Conservation (phyloP, 2,797 vertebrate species). For the Siniperca scherzeri region DNA sequence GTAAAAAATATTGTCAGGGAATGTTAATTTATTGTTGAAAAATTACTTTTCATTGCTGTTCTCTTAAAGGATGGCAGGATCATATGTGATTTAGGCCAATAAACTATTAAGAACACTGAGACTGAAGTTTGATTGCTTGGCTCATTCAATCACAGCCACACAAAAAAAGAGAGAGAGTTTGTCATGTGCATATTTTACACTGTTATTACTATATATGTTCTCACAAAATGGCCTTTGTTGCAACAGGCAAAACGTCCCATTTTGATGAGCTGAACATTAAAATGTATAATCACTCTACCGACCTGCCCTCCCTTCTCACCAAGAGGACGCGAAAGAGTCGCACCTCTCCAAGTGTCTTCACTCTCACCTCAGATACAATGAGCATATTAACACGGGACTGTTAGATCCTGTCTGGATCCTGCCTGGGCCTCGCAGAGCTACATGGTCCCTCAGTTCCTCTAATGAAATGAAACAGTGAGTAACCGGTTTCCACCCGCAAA, state of each 20-base stretch:
- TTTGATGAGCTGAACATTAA: background rate
- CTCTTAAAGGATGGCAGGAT: background rate
- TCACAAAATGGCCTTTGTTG: background rate
- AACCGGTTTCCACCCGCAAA: background rate
- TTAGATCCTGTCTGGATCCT: constrained; percentile 76
- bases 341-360: constrained; percentile 71
- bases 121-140: background rate
- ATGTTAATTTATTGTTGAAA: background rate
- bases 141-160: background rate
- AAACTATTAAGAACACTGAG: background rate
- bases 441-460: background rate
- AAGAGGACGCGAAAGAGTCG: constrained; percentile 60
- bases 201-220: too few relatives aligned
- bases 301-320: background rate
- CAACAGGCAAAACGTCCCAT: background rate
- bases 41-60: background rate
- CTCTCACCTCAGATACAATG: constrained; percentile 70
- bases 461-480: rapidly evolving
- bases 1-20: background rate
- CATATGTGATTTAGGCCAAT: background rate
- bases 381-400: constrained; percentile 57
- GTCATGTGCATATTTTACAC: background rate
- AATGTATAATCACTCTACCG: background rate
- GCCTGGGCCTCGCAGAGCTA: background rate
- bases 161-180: background rate